These are phyloP conservation scores for Cavia aperea DNA, from an alignment of 2,113 vertebrate species.

Conservation along the genomic window DNA sequence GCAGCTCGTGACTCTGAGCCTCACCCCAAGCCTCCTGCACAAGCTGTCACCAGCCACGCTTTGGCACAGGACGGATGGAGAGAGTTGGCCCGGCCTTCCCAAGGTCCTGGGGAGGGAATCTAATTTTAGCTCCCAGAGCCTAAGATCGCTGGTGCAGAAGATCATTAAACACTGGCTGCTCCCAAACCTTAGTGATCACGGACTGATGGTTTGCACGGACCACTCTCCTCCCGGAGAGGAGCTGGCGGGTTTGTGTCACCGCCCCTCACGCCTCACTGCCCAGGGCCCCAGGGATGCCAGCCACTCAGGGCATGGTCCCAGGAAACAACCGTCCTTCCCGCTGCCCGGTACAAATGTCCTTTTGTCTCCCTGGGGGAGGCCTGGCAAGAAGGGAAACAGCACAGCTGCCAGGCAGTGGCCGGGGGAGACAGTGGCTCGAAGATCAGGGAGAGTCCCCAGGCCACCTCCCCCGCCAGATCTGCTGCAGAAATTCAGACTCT, in stretches of 20 bases:
- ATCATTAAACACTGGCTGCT: slow-evolving; percentile 10
- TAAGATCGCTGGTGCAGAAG: slow-evolving; percentile 27
- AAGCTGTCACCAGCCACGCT: slow-evolving; percentile 3
- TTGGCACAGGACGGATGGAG: neutral
- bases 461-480: neutral
- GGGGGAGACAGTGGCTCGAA: neutral
- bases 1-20: neutral
- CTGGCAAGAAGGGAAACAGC: neutral
- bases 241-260: accelerated
- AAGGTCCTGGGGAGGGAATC: slow-evolving; percentile 1
- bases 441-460: neutral
- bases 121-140: slow-evolving; percentile 59
- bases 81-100: neutral
- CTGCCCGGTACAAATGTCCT: neutral
- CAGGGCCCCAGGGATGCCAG: neutral
- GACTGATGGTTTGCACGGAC: neutral
- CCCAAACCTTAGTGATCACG: neutral
- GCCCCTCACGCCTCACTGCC: neutral
- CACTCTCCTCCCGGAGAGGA: neutral
- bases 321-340: neutral
- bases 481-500: neutral
- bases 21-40: neutral
- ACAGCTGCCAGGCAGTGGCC: neutral
- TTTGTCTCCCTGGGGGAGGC: neutral
- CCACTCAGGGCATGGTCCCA: neutral